Conservation (phyloP, 2,113 vertebrate genomes). For the Xiphias gladius region DNA sequence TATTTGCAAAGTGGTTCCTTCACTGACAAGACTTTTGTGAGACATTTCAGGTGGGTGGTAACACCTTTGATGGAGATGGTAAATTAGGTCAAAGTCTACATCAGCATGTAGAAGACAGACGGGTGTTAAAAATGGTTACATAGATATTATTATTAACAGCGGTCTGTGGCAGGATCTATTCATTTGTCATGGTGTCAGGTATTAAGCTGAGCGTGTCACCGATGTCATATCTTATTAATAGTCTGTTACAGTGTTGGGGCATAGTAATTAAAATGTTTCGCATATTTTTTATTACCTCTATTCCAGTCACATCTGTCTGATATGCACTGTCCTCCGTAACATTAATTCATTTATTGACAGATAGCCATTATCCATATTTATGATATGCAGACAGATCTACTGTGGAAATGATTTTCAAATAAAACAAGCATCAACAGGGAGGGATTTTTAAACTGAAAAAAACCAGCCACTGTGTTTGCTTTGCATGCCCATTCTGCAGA, state of each 20-base stretch:
- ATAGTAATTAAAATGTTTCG: conserved; percentile 28
- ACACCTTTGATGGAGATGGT: background rate
- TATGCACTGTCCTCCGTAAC: background rate
- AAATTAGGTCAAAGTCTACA: background rate
- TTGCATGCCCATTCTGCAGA: background rate
- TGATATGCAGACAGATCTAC: background rate
- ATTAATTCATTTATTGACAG: background rate
- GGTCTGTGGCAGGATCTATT: conserved; percentile 36
- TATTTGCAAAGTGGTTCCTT: background rate
- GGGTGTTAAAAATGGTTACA: background rate
- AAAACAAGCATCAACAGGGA: conserved; percentile 4
- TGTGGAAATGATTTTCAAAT: background rate
- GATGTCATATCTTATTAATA: conserved; percentile 44
- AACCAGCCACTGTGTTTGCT: conserved; percentile 1
- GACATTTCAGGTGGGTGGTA: background rate
- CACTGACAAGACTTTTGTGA: no score
- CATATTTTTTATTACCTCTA: conserved; percentile 31
- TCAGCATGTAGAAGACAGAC: background rate
- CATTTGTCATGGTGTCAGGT: conserved; percentile 51
- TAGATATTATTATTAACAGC: background rate
- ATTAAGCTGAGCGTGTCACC: conserved; percentile 29
- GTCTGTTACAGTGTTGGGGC: conserved; percentile 24
- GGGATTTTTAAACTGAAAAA: background rate
- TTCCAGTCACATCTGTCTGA: conserved; percentile 20
- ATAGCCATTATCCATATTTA: conserved; percentile 10